phyloP scores from a whole-genome alignment of 2,113 vertebrate genomes.

The Carassius carassius region DNA sequence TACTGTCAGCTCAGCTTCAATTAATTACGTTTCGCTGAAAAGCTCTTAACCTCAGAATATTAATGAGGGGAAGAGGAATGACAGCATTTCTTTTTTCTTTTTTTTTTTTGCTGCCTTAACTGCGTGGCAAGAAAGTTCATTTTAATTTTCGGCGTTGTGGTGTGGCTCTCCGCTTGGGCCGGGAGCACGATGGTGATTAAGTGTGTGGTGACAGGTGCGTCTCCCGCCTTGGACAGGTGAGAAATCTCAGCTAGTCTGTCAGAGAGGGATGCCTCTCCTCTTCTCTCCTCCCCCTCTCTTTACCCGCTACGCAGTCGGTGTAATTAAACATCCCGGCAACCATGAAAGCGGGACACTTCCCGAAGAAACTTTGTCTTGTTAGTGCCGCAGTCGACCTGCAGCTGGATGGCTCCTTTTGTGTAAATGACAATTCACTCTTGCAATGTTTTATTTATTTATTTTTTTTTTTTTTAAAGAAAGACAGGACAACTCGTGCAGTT shows the following conservation, averaged over 20 bases:
- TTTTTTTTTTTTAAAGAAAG: background rate
- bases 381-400: conserved; percentile 10
- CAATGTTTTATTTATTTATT: background rate
- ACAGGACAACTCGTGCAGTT: background rate
- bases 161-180: conserved; percentile 44
- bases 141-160: conserved; percentile 85
- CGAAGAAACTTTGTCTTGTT: conserved; percentile 56
- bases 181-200: conserved; percentile 75
- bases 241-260: conserved; percentile 77
- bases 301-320: conserved; percentile 24
- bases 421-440: background rate
- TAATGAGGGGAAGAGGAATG: conserved; percentile 99
- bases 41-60: conserved; percentile 99
- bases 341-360: conserved; percentile 55
- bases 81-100: conserved; percentile 86
- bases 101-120: conserved; percentile 62
- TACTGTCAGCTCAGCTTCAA: conserved; percentile 99
- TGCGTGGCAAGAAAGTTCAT: conserved; percentile 96
- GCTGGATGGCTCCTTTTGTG: conserved; percentile 1
- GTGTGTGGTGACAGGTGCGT: conserved; percentile 79
- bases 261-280: conserved; percentile 55
- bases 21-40: conserved; percentile 99
- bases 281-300: conserved; percentile 20
- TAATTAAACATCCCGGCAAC: conserved; percentile 58
- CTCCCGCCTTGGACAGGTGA: conserved; percentile 80